Conservation (phyloP, 2,888 invertebrate genomes). For the Sturmia bella region DNA sequence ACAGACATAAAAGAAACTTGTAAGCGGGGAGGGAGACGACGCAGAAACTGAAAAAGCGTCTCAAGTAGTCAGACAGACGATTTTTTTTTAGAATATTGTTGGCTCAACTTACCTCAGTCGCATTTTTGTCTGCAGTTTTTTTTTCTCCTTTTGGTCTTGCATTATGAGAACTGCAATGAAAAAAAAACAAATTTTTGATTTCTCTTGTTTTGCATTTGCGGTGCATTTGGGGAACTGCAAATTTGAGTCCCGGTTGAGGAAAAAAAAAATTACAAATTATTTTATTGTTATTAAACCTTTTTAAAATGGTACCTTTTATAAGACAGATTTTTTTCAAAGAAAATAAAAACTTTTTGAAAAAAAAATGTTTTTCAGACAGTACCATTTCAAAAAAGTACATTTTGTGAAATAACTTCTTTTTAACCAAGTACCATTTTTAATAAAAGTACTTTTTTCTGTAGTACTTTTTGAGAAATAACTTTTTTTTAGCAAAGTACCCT, state of each 20-base stretch:
- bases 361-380: too few relatives aligned
- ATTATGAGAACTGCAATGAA: slow-evolving; percentile 6
- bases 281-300: too few relatives aligned
- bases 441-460: too few relatives aligned
- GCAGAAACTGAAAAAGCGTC: slow-evolving; percentile 9
- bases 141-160: background rate
- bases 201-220: slow-evolving; percentile 54
- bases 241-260: slow-evolving; percentile 22
- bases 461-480: too few relatives aligned
- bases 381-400: too few relatives aligned
- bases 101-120: slow-evolving; percentile 14
- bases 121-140: slow-evolving; percentile 8
- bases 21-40: background rate
- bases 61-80: slow-evolving; percentile 33
- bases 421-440: too few relatives aligned
- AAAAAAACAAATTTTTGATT: slow-evolving; percentile 1
- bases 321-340: too few relatives aligned
- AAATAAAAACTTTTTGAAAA: too few relatives aligned
- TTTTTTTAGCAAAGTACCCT: too few relatives aligned
- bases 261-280: too few relatives aligned
- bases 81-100: background rate
- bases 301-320: too few relatives aligned
- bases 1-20: slow-evolving; percentile 3
- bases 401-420: too few relatives aligned
- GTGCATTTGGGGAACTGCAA: slow-evolving; percentile 57